Conservation (phyloP, 2,888 invertebrate species). For the Acrobeloides nanus region DNA sequence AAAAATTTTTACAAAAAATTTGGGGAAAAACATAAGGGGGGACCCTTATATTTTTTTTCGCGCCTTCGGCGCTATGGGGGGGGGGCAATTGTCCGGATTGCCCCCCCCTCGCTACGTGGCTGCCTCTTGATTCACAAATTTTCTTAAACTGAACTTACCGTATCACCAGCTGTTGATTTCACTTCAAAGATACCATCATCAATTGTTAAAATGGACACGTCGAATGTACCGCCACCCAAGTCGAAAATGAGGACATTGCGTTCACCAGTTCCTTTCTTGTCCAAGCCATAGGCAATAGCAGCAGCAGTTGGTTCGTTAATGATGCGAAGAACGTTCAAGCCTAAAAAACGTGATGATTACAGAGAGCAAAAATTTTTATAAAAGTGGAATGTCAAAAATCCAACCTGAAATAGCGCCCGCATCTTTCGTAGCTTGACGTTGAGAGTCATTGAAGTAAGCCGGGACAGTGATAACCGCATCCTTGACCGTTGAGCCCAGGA, state of each 20-base stretch:
- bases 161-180: conserved; percentile 74
- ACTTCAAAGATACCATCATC: conserved; percentile 87
- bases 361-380: no score
- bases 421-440: conserved; percentile 63
- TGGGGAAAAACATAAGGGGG: no score
- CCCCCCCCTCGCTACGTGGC: no score
- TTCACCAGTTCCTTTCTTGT: conserved; percentile 50
- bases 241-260: conserved; percentile 63
- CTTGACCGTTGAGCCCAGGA: conserved; percentile 64
- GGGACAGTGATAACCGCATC: conserved; percentile 82
- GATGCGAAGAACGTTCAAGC: conserved; percentile 55
- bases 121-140: no score
- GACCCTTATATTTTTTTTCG: no score
- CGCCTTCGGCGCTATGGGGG: no score
- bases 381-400: no score
- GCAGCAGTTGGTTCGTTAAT: conserved; percentile 60
- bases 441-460: conserved; percentile 68
- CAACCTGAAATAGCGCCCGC: conserved; percentile 55
- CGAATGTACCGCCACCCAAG: conserved; percentile 78
- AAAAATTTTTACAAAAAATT: no score
- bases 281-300: conserved; percentile 72
- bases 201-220: conserved; percentile 86
- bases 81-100: no score
- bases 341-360: no score
- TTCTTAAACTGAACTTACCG: no score